These are phyloP conservation scores for Argyrosomus japonicus DNA, from an alignment of 2,113 vertebrate genomes.

Conservation along the genomic window DNA sequence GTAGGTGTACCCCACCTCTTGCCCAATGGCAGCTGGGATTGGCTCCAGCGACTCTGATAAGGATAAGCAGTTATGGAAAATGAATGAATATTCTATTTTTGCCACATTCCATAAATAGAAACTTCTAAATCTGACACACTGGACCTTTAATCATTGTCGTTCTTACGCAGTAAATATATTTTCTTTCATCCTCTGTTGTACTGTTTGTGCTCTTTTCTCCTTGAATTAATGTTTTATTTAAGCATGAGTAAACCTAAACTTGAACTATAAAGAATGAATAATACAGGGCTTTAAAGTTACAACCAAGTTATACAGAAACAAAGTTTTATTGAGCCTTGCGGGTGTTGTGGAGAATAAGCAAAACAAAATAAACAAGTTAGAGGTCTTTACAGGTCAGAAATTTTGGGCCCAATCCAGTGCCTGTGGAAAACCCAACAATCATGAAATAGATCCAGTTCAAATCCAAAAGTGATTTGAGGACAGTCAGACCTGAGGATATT, in stretches of 20 bases:
- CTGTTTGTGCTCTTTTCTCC: neutral
- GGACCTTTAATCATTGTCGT: neutral
- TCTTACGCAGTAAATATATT: neutral
- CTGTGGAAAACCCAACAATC: neutral
- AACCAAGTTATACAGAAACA: neutral
- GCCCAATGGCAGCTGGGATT: too few species aligned
- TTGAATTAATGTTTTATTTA: neutral
- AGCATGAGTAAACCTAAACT: neutral
- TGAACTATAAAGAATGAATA: neutral
- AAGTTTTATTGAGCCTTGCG: neutral
- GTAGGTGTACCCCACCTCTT: too few species aligned
- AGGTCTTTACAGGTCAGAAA: neutral
- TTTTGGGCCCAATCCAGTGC: neutral
- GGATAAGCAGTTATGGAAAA: too few species aligned
- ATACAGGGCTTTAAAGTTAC: neutral
- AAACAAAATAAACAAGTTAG: neutral
- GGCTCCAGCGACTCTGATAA: too few species aligned
- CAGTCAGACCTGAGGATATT: neutral
- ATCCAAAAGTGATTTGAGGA: neutral
- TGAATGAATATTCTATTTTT: too few species aligned
- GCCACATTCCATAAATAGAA: too few species aligned
- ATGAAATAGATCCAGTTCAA: neutral
- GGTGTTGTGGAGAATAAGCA: neutral
- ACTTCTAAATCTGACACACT: neutral
- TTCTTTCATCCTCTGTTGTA: neutral